Conservation (phyloP, 2,888 invertebrate species). For the Clepsis dumicolana region DNA sequence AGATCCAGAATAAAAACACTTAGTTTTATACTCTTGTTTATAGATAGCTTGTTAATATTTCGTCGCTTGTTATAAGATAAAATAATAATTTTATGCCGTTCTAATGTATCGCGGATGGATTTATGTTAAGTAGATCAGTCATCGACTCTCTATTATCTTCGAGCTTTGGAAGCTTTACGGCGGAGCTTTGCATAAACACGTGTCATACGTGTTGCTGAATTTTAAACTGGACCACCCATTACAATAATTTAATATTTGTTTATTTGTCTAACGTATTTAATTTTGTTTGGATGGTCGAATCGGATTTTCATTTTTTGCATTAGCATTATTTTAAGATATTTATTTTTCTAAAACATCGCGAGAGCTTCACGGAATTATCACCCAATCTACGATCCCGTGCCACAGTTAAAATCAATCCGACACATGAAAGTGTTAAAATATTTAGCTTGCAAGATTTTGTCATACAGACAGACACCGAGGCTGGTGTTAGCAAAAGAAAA, state of each 20-base stretch:
- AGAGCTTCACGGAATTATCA: too few species aligned
- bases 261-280: constrained; percentile 35
- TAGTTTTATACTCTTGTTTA: constrained; percentile 47
- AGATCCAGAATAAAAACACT: constrained; percentile 45
- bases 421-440: too few species aligned
- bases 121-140: constrained; percentile 51
- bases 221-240: constrained; percentile 31
- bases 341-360: not conserved
- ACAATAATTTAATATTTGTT: constrained; percentile 12
- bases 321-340: not conserved
- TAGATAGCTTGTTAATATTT: constrained; percentile 51
- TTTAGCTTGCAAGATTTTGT: too few species aligned
- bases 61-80: constrained; percentile 49
- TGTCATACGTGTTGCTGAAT: constrained; percentile 6
- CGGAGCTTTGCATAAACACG: constrained; percentile 42
- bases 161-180: constrained; percentile 25
- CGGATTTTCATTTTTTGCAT: not conserved
- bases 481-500: too few species aligned
- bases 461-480: too few species aligned
- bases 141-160: constrained; percentile 42
- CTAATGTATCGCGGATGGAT: constrained; percentile 46
- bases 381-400: too few species aligned
- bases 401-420: too few species aligned
- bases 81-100: constrained; percentile 48
- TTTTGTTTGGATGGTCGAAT: constrained; percentile 10